phyloP scores from a whole-genome alignment of 2,888 invertebrate species.

The Zhuqinia jingwanae region DNA sequence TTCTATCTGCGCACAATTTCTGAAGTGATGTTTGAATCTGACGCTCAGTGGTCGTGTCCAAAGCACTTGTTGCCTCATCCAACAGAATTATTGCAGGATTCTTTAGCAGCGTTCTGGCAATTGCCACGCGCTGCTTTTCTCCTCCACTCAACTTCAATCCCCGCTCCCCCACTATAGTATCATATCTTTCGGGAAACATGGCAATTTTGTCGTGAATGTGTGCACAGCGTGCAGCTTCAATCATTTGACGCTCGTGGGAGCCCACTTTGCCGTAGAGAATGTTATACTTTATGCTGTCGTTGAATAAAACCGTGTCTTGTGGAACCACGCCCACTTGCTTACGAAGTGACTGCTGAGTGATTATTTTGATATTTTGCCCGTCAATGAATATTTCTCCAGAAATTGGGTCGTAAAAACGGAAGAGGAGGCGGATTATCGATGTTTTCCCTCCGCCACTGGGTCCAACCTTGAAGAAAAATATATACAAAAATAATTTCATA shows the following conservation, averaged over 20 bases:
- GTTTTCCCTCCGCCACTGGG: constrained; percentile 90
- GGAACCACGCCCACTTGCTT: constrained; percentile 93
- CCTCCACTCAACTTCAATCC: constrained; percentile 81
- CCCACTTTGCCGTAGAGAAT: constrained; percentile 83
- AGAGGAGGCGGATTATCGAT: constrained; percentile 87
- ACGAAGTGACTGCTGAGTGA: constrained; percentile 90
- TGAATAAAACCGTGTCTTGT: constrained; percentile 86
- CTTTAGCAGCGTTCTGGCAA: constrained; percentile 83
- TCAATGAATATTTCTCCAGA: constrained; percentile 86
- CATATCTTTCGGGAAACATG: constrained; percentile 80
- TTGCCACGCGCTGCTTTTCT: constrained; percentile 83
- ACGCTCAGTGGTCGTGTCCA: constrained; percentile 97
- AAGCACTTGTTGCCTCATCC: constrained; percentile 87
- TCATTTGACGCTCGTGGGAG: constrained; percentile 80
- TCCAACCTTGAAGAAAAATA: no score
- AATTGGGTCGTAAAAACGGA: constrained; percentile 88
- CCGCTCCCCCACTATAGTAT: constrained; percentile 82
- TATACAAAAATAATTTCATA: no score
- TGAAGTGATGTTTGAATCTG: constrained; percentile 91
- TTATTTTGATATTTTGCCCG: constrained; percentile 85
- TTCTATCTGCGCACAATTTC: constrained; percentile 90
- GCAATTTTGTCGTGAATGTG: constrained; percentile 84
- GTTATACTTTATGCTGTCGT: constrained; percentile 84
- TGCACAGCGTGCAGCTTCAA: constrained; percentile 82
- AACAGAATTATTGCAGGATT: constrained; percentile 81